A percentile compares a stretch with the other conserved stretches of the same genome.
Evolutionary conservation across 2,888 invertebrate genomes (phyloP).

Genomic region (Melanchra persicariae): DNA sequence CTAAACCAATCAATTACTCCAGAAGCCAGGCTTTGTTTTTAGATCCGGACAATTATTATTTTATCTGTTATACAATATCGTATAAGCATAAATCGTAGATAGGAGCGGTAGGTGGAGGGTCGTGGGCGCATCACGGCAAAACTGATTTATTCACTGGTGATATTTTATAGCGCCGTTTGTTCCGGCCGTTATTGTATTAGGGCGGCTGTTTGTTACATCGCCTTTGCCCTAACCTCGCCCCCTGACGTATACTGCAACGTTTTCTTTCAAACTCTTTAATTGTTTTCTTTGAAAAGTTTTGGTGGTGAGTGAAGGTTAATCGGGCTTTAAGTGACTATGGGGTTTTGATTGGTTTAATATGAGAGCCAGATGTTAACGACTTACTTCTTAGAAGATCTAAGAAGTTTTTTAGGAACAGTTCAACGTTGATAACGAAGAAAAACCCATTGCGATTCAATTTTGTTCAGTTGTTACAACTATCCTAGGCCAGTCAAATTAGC

Average conservation of each 20-base stretch:
- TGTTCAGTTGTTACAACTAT: background rate
- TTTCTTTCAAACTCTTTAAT: conserved; percentile 64
- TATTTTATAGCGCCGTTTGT: conserved; percentile 93
- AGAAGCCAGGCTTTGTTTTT: conserved; percentile 61
- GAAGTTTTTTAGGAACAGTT: background rate
- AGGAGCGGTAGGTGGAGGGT: conserved; percentile 81
- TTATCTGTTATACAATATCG: conserved; percentile 85
- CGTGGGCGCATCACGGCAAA: conserved; percentile 82
- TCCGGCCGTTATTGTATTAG: conserved; percentile 93
- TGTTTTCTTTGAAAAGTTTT: conserved; percentile 51
- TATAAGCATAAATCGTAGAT: conserved; percentile 86
- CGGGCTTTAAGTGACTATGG: background rate
- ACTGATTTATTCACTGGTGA: conserved; percentile 92
- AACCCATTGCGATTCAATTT: too few species aligned
- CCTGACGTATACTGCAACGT: conserved; percentile 47
- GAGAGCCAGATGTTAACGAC: too few species aligned
- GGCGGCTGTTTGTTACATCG: conserved; percentile 89
- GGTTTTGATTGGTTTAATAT: conserved; percentile 16
- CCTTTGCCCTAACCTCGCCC: conserved; percentile 68
- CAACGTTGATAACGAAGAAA: background rate
- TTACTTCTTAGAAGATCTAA: background rate
- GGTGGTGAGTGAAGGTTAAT: conserved; percentile 27
- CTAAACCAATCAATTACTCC: conserved; percentile 52
- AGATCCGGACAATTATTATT: conserved; percentile 85
- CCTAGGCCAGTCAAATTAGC: too few species aligned